Conservation (phyloP, 2,113 vertebrate genomes). For the Phrynosoma platyrhinos region DNA sequence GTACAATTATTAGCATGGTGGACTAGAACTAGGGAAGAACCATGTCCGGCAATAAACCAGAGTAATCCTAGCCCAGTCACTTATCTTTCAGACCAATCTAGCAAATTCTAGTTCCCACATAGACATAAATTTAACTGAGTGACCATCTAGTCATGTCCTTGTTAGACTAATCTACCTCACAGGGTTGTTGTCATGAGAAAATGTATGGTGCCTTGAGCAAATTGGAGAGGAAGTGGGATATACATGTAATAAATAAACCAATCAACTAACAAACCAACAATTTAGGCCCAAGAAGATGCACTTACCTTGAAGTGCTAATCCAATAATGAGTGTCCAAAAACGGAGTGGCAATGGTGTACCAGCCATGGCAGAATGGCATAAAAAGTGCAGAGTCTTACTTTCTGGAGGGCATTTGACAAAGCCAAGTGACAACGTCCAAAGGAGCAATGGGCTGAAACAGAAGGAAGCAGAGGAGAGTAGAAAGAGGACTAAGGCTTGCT, state of each 20-base stretch:
- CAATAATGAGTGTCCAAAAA: background rate
- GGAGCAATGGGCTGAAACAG: no score
- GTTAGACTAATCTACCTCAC: no score
- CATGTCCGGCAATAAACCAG: background rate
- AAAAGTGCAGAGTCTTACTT: background rate
- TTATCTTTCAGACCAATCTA: background rate
- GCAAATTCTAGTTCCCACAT: no score
- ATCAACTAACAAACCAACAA: no score
- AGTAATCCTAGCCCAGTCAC: background rate
- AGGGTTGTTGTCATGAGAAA: background rate
- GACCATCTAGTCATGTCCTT: background rate
- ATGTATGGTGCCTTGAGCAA: background rate
- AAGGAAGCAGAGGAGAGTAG: background rate
- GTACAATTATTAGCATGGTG: no score
- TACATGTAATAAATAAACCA: background rate
- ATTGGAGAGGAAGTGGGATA: background rate
- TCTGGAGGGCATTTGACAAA: background rate
- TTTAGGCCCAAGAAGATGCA: background rate
- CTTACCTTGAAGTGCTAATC: constrained; percentile 19
- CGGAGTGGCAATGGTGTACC: background rate
- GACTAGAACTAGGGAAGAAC: no score
- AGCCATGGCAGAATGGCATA: background rate
- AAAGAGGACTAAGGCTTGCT: background rate
- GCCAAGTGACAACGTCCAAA: no score
- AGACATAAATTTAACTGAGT: background rate